These are phyloP conservation scores for Chouioia cunea DNA, from an alignment of 2,888 invertebrate species.

Conservation along the genomic window DNA sequence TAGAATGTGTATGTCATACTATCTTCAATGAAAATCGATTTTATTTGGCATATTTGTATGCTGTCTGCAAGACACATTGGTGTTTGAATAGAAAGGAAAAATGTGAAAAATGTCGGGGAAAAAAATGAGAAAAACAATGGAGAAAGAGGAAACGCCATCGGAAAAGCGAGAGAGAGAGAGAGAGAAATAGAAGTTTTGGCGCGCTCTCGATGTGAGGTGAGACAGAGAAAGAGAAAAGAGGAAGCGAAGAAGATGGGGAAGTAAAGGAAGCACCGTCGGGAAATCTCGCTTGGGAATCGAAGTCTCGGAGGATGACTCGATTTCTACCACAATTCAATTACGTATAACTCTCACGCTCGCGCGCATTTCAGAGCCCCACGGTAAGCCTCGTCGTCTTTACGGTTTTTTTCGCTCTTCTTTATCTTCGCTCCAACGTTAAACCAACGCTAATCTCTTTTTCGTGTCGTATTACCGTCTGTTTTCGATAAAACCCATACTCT, in stretches of 20 bases:
- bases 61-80: too few species aligned
- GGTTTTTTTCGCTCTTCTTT: neutral
- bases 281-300: slow-evolving; percentile 52
- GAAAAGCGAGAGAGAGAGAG: neutral
- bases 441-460: slow-evolving; percentile 17
- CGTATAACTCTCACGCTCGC: slow-evolving; percentile 41
- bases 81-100: too few species aligned
- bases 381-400: slow-evolving; percentile 23
- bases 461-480: neutral
- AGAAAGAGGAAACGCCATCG: slow-evolving; percentile 7
- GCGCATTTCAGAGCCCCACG: slow-evolving; percentile 28
- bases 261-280: slow-evolving; percentile 44
- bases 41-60: too few species aligned
- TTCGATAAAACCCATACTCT: too few species aligned
- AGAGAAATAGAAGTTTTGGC: slow-evolving; percentile 18
- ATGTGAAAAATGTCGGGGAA: too few species aligned
- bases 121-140: neutral
- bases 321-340: slow-evolving; percentile 55
- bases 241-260: slow-evolving; percentile 16
- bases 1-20: too few species aligned
- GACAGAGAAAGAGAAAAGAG: neutral
- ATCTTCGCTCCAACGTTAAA: slow-evolving; percentile 23
- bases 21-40: too few species aligned
- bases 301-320: slow-evolving; percentile 54
- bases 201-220: neutral